Evolutionary conservation across 2,113 vertebrate genomes (phyloP).

Genomic region (Strigops habroptila): DNA sequence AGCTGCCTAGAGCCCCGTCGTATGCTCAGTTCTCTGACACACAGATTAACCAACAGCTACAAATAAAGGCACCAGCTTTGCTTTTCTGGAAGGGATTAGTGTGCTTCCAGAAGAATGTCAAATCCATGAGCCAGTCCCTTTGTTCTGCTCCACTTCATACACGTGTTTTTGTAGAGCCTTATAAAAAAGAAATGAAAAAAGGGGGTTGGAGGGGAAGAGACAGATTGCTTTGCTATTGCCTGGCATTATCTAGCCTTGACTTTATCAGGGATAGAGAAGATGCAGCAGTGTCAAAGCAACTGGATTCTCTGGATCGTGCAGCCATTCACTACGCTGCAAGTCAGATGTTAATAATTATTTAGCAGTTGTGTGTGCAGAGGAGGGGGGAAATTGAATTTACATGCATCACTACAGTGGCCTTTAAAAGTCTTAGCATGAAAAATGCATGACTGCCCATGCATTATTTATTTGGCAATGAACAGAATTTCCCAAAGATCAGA

Average conservation of each 20-base stretch:
- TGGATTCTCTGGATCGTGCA: background rate
- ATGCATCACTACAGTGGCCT: constrained; percentile 67
- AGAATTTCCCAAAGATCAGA: constrained; percentile 50
- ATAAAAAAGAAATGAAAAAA: background rate
- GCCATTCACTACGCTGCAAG: background rate
- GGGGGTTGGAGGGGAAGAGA: background rate
- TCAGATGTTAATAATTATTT: constrained; percentile 54
- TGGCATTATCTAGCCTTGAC: background rate
- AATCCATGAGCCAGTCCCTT: background rate
- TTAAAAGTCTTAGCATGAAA: constrained; percentile 65
- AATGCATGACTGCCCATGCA: constrained; percentile 64
- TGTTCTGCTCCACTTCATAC: constrained; percentile 32
- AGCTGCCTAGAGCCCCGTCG: background rate
- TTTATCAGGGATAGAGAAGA: background rate
- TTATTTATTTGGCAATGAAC: constrained; percentile 65
- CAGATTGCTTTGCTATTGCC: background rate
- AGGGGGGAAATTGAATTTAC: constrained; percentile 17
- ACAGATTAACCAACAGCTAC: constrained; percentile 12
- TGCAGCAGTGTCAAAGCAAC: background rate
- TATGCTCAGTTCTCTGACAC: background rate
- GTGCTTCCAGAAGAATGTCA: constrained; percentile 30
- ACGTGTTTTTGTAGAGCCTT: background rate
- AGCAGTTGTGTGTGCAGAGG: background rate
- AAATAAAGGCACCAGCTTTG: constrained; percentile 4
- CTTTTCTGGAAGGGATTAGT: constrained; percentile 13